Base-by-base conservation (phyloP, 2,797 vertebrate species). In the Coregonus sp. region DNA sequence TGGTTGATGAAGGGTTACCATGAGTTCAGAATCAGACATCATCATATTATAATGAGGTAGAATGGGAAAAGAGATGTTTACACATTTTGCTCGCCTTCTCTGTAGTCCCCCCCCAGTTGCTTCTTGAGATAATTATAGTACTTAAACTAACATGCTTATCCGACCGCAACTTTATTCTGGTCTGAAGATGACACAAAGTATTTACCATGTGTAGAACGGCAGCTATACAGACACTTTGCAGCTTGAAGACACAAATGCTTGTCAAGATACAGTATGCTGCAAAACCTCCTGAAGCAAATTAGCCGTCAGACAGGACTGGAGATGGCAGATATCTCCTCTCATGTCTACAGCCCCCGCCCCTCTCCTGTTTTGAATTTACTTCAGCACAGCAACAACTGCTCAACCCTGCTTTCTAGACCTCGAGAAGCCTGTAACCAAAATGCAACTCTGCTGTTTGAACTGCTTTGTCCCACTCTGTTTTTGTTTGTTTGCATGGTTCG, bases 401-500 rank as follows among this genome's bases (percentile, higher is more conserved):
- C 50, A 40, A 12, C 18, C 59, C 40, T 47, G 54, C 59, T 63
- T 18, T 70, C 37, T 54, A 18, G 20, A 25, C 16, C 31, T 59
- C 47, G 35, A 35, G 25, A 31, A 16, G 37, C 31, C 35, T 63
- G 56, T 50, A 35, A 18, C 56, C 33, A 65, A 37, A 74, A 65
- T 74, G 72, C 54, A 20, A 61, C 40, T 47, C 72, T 74, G 72
- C 72, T 40, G 72, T 74, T 73, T 61, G 33, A 59, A 61, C 54
- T 16, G 66, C 50, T 67, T 9, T 47, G 7, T 47, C 40, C 40
- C 7, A 47, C 40, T 47, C 40, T 47, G 40, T 47, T 47, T 47
- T 31, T 50, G 54, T 68, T 47, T 68, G 63, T 76, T 75, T 80
- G 81, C 84, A 85, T 86, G 82, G 25, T n/a, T 66, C 75, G 56